Base-by-base conservation (phyloP, 1,140 invertebrate genomes). In the Ceratina calcarata region DNA sequence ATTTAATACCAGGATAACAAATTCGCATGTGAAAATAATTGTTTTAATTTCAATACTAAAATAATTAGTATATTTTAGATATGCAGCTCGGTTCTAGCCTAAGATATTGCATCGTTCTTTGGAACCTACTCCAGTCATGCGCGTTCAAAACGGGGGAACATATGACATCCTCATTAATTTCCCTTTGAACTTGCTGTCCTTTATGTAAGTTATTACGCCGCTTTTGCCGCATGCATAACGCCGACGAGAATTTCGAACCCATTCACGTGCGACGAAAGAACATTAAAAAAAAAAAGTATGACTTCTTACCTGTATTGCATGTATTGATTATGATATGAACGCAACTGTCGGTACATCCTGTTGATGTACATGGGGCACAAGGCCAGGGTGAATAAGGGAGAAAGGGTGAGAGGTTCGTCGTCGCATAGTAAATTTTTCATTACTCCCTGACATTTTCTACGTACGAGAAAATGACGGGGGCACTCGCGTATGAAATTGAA, bases 401-500 rank as follows among this genome's bases (percentile, higher is more conserved):
- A n/a, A 27, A 4, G 27, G 60, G 51, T 2, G 55, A 16, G 55
- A 7, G 16, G 24, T 51, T 81, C 57, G 68, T 69, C 32, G 69
- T 71, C 58, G 70, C 55, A 57, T 81, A 79, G 76, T 89, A 88
- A 89, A 89, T 88, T 88, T 89, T 89, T 89, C 87, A 88, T 87
- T 86, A 89, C 67, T 60, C 65, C 75, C 57, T 80, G 84, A 88
- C 82, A 81, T 74, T 84, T 88, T 82, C 79, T 86, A 78, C 84
- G 81, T 81, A 67, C 73, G 64, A 86, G 82, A 61, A 85, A 87
- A 86, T 88, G 88, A 86, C 79, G 75, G 80, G 70, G 60, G 79
- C 86, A 71, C 78, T 88, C 84, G 78, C 72, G 80, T 85, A 85
- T 88, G 87, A 89, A 89, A 89, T 89, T 88, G 87, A 89, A 89